Base-by-base conservation (phyloP, 2,797 vertebrate species). In the Brotogeris chrysoptera region DNA sequence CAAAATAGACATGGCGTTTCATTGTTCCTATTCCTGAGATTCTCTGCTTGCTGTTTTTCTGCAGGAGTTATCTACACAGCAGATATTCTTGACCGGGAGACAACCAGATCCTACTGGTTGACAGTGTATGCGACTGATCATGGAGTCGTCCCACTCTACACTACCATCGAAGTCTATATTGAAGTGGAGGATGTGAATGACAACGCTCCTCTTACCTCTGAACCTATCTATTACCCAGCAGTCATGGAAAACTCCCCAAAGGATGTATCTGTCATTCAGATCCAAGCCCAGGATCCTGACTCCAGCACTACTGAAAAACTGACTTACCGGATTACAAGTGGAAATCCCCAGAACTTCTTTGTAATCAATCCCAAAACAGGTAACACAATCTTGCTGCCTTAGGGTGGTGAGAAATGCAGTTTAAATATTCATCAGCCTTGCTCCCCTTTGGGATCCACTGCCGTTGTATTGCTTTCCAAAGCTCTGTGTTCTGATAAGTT, bases 301-400 rank as follows among this genome's bases (percentile, higher is more conserved):
- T 98, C 99, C 71, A 98, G 96, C 38, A 97, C 98, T 25, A 97
- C 97, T 20, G 97, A 98, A 41, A 98, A 98, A 47, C 97, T 99
- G 83, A 98, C 86, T 49, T 99, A 99, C 96, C 97, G 98, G 83
- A 99, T 99, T 95, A 98, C 99, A 88, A 99, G 99, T 43, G 99
- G 99, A 80, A 99, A 99, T 95, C 99, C 99, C 8, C 99, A 99
- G 97, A 99, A 99, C 95, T 99, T 99, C 97, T 99, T 99, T 66
- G 98, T 97, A 80, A 99, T 99, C 97, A 99, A 99, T 94, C 61
- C 98, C 49, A 99, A 98, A 94, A 99, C 98, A 95, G 99, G 99
- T 99, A 98, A 98, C 34, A 13, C 65, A 44, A 57, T 82, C 16
- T 61, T 30, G 4, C 78, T 86, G 32, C 63, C 14, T 85, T 63